phyloP scores from a whole-genome alignment of 2,113 vertebrate genomes.

The Cavia aperea region DNA sequence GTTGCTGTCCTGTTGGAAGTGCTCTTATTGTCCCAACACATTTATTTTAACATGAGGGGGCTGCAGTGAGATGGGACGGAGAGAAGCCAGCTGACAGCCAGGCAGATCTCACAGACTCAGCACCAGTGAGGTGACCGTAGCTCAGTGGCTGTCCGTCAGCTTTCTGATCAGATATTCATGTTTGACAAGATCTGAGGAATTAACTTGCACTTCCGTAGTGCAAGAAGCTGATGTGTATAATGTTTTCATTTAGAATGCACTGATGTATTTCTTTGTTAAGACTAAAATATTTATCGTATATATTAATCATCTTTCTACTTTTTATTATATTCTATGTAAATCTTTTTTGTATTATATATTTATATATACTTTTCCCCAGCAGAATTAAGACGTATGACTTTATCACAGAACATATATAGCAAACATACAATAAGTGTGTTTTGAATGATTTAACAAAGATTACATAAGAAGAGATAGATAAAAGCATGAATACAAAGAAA shows the following conservation, averaged over 20 bases:
- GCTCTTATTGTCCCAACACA: background rate
- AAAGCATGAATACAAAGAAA: background rate
- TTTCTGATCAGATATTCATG: background rate
- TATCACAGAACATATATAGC: background rate
- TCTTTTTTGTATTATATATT: background rate
- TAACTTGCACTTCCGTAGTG: background rate
- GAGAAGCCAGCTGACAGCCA: background rate
- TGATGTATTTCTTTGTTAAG: background rate
- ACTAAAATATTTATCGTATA: background rate
- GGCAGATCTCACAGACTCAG: background rate
- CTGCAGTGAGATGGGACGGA: background rate
- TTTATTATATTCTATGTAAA: background rate
- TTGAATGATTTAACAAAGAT: background rate
- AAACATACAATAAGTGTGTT: background rate
- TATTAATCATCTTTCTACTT: background rate
- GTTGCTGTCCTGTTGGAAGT: conserved; percentile 43
- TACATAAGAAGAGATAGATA: background rate
- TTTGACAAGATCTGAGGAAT: background rate
- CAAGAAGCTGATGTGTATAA: background rate
- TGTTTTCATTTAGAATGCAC: background rate
- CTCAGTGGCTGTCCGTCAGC: background rate
- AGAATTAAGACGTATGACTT: background rate
- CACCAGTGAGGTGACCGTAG: background rate
- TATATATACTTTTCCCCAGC: background rate
- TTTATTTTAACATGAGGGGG: background rate